Conservation (phyloP, 2,888 invertebrate species). For the Sminthurinus aureus region DNA sequence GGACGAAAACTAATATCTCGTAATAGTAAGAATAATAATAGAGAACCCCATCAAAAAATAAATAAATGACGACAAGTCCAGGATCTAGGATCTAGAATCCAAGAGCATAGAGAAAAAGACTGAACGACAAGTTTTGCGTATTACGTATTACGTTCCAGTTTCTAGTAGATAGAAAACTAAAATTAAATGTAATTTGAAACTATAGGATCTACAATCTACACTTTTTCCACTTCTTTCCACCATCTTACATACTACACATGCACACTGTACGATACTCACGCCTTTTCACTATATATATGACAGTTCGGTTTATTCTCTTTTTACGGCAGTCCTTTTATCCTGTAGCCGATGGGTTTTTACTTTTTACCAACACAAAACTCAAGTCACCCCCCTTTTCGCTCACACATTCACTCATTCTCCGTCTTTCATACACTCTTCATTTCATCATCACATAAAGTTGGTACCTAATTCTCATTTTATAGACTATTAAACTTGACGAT, state of each 20-base stretch:
- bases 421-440: slow-evolving; percentile 27
- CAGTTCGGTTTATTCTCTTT: slow-evolving; percentile 30
- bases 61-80: slow-evolving; percentile 21
- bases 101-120: neutral
- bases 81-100: neutral
- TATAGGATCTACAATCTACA: neutral
- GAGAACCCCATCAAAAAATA: slow-evolving; percentile 13
- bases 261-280: neutral
- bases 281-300: neutral
- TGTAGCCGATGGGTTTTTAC: neutral
- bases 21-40: slow-evolving; percentile 6
- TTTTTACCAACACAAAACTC: neutral
- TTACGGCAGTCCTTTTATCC: slow-evolving; percentile 25
- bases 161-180: neutral
- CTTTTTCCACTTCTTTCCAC: neutral
- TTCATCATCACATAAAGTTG: slow-evolving; percentile 37
- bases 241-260: no score
- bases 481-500: slow-evolving; percentile 32
- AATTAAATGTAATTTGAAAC: neutral
- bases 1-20: slow-evolving; percentile 28
- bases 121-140: no score
- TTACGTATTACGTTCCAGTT: neutral
- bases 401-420: neutral
- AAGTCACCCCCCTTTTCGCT: slow-evolving; percentile 6
- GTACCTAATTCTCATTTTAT: slow-evolving; percentile 41